Conservation (phyloP, 2,113 vertebrate genomes). For the Nicator chloris region DNA sequence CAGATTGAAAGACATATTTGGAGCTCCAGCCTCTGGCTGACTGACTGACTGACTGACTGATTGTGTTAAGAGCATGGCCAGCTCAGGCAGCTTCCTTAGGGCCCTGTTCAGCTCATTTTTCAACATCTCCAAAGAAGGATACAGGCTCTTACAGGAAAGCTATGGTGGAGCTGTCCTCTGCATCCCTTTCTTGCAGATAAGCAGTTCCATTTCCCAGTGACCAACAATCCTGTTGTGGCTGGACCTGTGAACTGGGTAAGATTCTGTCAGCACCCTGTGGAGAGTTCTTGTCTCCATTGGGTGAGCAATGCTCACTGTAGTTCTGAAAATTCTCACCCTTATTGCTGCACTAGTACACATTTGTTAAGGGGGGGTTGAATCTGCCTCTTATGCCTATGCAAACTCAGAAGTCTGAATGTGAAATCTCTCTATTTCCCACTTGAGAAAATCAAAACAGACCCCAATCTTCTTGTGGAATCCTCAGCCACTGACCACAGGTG, state of each 20-base stretch:
- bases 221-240: fast-evolving
- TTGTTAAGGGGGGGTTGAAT: neutral
- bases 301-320: neutral
- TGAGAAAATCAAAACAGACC: neutral
- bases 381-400: neutral
- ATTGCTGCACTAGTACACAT: neutral
- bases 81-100: neutral
- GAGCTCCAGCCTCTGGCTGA: neutral
- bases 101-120: neutral
- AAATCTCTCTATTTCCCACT: neutral
- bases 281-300: neutral
- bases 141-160: neutral
- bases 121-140: neutral
- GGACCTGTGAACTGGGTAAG: neutral
- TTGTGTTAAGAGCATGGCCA: neutral
- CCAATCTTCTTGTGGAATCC: neutral
- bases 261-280: neutral
- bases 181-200: neutral
- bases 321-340: neutral
- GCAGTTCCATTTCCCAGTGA: neutral
- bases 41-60: neutral
- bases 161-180: neutral
- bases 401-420: neutral
- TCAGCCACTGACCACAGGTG: neutral
- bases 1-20: neutral